phyloP scores from a whole-genome alignment of 2,113 vertebrate species.

The Gadus macrocephalus region DNA sequence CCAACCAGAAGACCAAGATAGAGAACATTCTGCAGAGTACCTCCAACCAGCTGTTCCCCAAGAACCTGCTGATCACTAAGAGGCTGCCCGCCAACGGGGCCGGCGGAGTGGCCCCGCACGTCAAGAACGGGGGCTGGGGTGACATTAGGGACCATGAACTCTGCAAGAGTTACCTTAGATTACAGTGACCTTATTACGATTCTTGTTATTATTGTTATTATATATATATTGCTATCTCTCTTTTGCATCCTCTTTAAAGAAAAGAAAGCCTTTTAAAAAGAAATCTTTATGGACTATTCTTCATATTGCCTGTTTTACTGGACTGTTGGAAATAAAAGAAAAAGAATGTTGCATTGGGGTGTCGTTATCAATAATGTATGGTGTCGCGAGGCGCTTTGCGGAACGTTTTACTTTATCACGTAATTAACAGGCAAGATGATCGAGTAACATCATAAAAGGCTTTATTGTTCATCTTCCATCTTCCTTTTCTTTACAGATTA shows the following conservation, averaged over 20 bases:
- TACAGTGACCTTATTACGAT: conserved; percentile 84
- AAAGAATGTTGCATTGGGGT: conserved; percentile 65
- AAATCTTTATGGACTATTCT: conserved; percentile 74
- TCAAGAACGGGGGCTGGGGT: conserved; percentile 98
- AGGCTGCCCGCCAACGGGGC: conserved; percentile 80
- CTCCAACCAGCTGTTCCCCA: conserved; percentile 87
- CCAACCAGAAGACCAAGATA: conserved; percentile 88
- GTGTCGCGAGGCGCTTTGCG: conserved; percentile 11
- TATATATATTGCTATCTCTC: conserved; percentile 57
- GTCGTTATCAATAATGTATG: conserved; percentile 57
- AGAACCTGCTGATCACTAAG: conserved; percentile 81
- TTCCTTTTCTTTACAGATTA: not conserved
- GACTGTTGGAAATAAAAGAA: conserved; percentile 74
- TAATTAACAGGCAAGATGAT: too few relatives aligned
- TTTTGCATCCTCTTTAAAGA: conserved; percentile 75
- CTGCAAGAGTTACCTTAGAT: conserved; percentile 94
- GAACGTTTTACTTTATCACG: not conserved
- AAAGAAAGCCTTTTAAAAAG: conserved; percentile 69
- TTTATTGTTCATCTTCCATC: not conserved
- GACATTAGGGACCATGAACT: conserved; percentile 99
- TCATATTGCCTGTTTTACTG: conserved; percentile 78
- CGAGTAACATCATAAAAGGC: conserved; percentile 2
- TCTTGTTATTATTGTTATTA: conserved; percentile 31
- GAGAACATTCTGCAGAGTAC: conserved; percentile 87
- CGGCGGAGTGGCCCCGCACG: conserved; percentile 85